phyloP scores from a whole-genome alignment of 2,888 invertebrate species.

The Andrena bicolor region DNA sequence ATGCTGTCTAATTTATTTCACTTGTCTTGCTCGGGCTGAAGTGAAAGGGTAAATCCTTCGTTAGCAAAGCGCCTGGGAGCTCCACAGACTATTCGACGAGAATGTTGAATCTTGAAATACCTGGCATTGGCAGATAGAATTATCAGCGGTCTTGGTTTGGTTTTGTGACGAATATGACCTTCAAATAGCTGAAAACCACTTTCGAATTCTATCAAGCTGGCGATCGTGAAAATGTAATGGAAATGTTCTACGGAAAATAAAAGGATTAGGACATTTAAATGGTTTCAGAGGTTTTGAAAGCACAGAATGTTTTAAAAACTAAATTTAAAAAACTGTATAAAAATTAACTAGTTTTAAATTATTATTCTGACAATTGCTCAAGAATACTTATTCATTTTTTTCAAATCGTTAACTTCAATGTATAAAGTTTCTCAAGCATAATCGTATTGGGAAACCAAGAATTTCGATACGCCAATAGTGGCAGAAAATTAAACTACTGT shows the following conservation, averaged over 20 bases:
- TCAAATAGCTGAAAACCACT: not conserved
- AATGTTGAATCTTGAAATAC: not conserved
- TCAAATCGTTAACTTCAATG: too few relatives aligned
- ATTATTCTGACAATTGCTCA: too few relatives aligned
- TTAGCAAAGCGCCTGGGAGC: not conserved
- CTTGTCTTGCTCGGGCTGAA: not conserved
- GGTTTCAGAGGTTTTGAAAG: too few relatives aligned
- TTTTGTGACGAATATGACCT: not conserved
- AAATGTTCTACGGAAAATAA: not conserved
- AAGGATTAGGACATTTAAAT: too few relatives aligned
- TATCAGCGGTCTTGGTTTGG: not conserved
- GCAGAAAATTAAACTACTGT: too few relatives aligned
- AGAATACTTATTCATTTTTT: too few relatives aligned
- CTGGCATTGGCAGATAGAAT: not conserved
- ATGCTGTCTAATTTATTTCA: constrained; percentile 8
- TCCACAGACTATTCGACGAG: not conserved
- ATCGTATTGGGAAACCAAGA: too few relatives aligned
- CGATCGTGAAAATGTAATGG: not conserved
- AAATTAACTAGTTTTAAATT: too few relatives aligned
- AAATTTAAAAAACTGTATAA: too few relatives aligned
- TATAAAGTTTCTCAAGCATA: too few relatives aligned
- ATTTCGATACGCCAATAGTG: too few relatives aligned
- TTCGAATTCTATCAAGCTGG: not conserved
- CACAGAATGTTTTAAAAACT: too few relatives aligned
- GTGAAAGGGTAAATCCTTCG: constrained; percentile 4